Evolutionary conservation across 2,888 invertebrate genomes (phyloP), one percentile per base, ranked within the genome.

Genomic region (Hetaerina titia): DNA sequence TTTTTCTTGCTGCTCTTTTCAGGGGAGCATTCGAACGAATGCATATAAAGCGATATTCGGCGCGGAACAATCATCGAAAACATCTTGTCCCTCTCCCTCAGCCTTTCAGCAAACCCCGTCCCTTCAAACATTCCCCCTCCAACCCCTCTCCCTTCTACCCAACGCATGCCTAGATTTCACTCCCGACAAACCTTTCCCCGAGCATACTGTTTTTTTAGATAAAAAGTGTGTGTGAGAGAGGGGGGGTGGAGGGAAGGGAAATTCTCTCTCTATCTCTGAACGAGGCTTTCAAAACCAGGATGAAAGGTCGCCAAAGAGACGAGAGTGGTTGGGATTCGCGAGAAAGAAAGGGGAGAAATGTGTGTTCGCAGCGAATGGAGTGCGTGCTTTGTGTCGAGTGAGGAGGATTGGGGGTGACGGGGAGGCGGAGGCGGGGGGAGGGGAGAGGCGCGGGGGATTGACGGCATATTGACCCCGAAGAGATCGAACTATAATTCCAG

Each of bases 1-100:
- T 19, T 19, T 19, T 17, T 45, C 45, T 45, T 45, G 45, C 45
- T 45, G 45, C n/a, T 69, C n/a, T 69, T 6, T 69, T n/a, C 22
- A 69, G 69, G n/a, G n/a, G 22, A 69, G 69, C 5, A n/a, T 69
- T 69, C 69, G 69, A 69, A 22, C 69, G 69, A 69, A 69, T 69
- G 69, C 69, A 69, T 69, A 69, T 69, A 69, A 69, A 69, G 69
- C 69, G 69, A n/a, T 69, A 69, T 69, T 5, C 69, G 69, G n/a
- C 4, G 69, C 4, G 9, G 69, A n/a, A 22, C 22, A 69, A 69
- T 69, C 69, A 69, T 69, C 69, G 69, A 69, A 64, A 64, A 22
- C 69, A 69, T 69, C 69, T 22, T 69, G 69, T 69, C 63, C 19
- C 63, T 63, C 63, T 63, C 17, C 15, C 63, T 15, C 63, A 19